Conservation (phyloP, 30 jellyfish, hydroid and myxozoan genomes). For the Chironex yamaguchii region DNA sequence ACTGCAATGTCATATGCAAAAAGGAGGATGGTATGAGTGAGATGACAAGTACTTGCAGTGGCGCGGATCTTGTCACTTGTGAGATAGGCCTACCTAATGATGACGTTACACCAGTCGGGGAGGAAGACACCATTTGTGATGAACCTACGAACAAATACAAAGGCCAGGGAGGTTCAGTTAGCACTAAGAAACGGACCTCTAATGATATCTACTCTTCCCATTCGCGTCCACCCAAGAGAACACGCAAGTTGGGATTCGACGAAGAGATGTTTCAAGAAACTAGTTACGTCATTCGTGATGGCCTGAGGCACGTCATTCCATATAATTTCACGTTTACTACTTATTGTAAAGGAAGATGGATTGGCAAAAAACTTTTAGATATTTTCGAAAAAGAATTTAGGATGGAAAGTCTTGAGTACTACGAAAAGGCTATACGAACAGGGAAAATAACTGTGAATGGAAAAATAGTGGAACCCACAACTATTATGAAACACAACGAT, state of each 20-base stretch:
- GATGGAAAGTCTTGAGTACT: slow-evolving; percentile 87
- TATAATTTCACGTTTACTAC: slow-evolving; percentile 85
- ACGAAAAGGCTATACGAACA: slow-evolving; percentile 73
- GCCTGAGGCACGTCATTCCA: slow-evolving; percentile 89
- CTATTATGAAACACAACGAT: slow-evolving; percentile 72
- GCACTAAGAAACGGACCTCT: no score
- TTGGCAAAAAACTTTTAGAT: slow-evolving; percentile 68
- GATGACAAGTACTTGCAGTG: no score
- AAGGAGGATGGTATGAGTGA: no score
- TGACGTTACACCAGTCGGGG: no score
- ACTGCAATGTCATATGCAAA: no score
- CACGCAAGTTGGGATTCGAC: slow-evolving; percentile 84
- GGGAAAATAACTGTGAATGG: slow-evolving; percentile 92
- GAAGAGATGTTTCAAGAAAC: slow-evolving; percentile 88
- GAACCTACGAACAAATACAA: no score
- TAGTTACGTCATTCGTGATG: slow-evolving; percentile 21
- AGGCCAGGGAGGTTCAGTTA: no score
- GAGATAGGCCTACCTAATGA: no score
- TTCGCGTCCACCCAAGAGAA: no score
- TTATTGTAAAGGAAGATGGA: slow-evolving; percentile 93
- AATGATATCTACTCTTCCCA: no score
- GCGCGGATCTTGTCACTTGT: no score
- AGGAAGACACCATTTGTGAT: no score
- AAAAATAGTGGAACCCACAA: slow-evolving; percentile 57
- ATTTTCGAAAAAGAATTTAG: slow-evolving; percentile 84